Base-by-base conservation (phyloP, 23 tunicate species). In the Ciona savignyi region DNA sequence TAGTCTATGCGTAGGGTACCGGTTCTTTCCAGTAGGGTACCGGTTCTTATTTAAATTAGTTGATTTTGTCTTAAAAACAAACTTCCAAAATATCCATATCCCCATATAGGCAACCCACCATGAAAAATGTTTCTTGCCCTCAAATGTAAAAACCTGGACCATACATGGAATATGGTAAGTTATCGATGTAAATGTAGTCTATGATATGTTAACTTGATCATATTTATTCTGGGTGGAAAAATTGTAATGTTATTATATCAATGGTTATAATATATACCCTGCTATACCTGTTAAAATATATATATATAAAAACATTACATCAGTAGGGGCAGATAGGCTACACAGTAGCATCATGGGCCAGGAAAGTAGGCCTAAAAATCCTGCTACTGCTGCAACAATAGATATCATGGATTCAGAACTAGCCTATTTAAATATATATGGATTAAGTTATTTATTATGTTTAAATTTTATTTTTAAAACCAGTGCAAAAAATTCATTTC, bases 111-210 rank as follows among this genome's bases (percentile, higher is more conserved):
- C 31, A 21, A 74, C 69, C 3, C 35, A n/a, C 24, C 15, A 34
- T 27, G 77, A 73, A 3, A 76, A 33, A 30, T 83, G 88, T 61
- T 23, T 69, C 34, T 65, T 83, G 76, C 68, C 70, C 29, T 69
- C 26, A 56, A 60, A 31, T 30, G 81, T 83, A 25, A 61, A 83
- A 34, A 51, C 74, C 22, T 83, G 88, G 88, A 83, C 88, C 23
- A 62, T 83, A 20, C 88, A 83, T 83, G 88, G 88, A 0, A 70
- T 83, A 42, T 83, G 88, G 87, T 82, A 48, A 74, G 86, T n/a
- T 65, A 21, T 27, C 4, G 70, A 4, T 32, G 27, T n/a, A 64
- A 25, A 4, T 66, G 26, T 65, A 24, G 3, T 48, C 66, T n/a
- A n/a, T n/a, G n/a, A n/a, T n/a, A n/a, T n/a, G n/a, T n/a, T 9